These are phyloP conservation scores for Minunthozetes semirufus DNA, from an alignment of 2,888 invertebrate species.

Conservation along the genomic window DNA sequence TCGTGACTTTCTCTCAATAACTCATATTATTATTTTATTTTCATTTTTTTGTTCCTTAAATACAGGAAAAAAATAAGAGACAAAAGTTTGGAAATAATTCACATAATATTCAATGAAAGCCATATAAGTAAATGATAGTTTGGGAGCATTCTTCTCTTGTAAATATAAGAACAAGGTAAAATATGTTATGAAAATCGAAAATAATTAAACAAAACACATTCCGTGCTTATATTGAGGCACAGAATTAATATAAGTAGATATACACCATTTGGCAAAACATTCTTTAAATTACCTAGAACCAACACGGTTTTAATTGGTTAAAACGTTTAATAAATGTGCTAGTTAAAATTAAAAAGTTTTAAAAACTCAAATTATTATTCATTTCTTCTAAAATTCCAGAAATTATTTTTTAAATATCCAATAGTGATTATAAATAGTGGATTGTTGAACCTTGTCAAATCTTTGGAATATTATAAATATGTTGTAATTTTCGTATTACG, in stretches of 20 bases:
- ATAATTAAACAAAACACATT: constrained; percentile 17
- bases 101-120: background rate
- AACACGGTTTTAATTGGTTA: too few species aligned
- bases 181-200: background rate
- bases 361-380: too few species aligned
- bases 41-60: background rate
- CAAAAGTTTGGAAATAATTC: background rate
- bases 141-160: background rate
- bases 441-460: too few species aligned
- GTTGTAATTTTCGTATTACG: too few species aligned
- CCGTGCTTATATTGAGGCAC: constrained; percentile 3
- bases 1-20: background rate
- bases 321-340: too few species aligned
- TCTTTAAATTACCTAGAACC: too few species aligned
- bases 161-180: background rate
- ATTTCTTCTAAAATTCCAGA: too few species aligned
- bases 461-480: too few species aligned
- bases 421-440: too few species aligned
- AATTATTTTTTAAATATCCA: too few species aligned
- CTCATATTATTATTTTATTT: constrained; percentile 1
- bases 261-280: too few species aligned
- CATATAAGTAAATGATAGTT: background rate
- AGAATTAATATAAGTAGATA: constrained; percentile 5
- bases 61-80: background rate
- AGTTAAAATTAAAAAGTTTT: too few species aligned